A percentile compares a stretch with the other conserved stretches of the same genome.
Conservation (phyloP, 2,113 vertebrate genomes). For the Zosterops japonicus region DNA sequence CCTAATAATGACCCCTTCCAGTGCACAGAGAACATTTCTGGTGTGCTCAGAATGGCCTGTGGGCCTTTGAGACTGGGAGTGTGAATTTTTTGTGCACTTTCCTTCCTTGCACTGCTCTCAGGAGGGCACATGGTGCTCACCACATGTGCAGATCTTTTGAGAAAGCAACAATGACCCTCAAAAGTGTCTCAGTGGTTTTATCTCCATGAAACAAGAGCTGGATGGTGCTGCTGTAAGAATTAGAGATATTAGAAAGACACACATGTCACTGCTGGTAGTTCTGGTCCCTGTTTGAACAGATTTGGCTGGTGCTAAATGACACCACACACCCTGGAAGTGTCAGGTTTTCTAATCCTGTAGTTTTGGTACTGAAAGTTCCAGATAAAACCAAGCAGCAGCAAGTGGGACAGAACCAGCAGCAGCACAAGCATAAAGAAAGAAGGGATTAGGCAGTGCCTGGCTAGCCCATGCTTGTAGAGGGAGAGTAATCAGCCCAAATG, state of each 20-base stretch:
- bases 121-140: not conserved
- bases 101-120: not conserved
- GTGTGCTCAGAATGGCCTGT: not conserved
- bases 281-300: not conserved
- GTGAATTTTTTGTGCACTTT: not conserved
- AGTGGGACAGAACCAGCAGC: not conserved
- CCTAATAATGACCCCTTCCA: no score
- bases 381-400: conserved; percentile 8
- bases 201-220: not conserved
- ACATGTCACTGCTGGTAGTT: not conserved
- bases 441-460: conserved; percentile 15
- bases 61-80: not conserved
- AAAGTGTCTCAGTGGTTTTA: not conserved
- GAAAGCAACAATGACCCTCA: not conserved
- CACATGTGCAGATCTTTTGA: fast-evolving
- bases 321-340: not conserved
- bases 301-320: not conserved
- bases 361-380: not conserved
- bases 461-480: not conserved
- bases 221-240: not conserved
- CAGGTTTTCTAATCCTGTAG: not conserved
- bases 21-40: not conserved
- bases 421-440: not conserved
- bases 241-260: no score
- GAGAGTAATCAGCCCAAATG: conserved; percentile 55